A percentile compares a stretch with the other conserved stretches of the same genome.
These are phyloP conservation scores for Peribatodes rhomboidaria DNA, from an alignment of 2,888 invertebrate species.

Conservation along the genomic window DNA sequence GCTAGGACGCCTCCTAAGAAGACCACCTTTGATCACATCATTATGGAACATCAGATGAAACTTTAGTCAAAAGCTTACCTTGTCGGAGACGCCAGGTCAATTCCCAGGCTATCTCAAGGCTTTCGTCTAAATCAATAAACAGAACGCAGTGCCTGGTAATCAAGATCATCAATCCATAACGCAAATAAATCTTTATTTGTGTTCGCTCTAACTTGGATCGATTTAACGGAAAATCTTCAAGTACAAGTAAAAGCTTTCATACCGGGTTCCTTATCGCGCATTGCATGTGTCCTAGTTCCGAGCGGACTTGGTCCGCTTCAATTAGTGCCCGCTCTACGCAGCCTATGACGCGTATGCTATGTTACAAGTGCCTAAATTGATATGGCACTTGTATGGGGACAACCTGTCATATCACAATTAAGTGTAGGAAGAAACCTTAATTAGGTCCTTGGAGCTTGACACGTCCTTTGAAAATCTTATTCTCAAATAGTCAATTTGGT, in stretches of 20 bases:
- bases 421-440: slow-evolving; percentile 13
- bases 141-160: background rate
- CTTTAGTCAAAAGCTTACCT: too few relatives aligned
- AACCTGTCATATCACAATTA: slow-evolving; percentile 36
- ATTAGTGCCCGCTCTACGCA: slow-evolving; percentile 51
- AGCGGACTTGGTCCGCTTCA: slow-evolving; percentile 51
- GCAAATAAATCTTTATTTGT: slow-evolving; percentile 29
- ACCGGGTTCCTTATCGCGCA: slow-evolving; percentile 51
- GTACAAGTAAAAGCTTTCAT: slow-evolving; percentile 45
- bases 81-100: too few relatives aligned
- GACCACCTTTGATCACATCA: too few relatives aligned
- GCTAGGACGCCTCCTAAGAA: too few relatives aligned
- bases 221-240: slow-evolving; percentile 44
- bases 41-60: too few relatives aligned
- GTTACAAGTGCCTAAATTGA: slow-evolving; percentile 15
- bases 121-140: background rate
- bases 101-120: too few relatives aligned
- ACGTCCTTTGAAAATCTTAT: background rate
- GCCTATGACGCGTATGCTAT: slow-evolving; percentile 14
- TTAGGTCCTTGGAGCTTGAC: background rate
- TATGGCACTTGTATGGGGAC: slow-evolving; percentile 23
- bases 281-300: slow-evolving; percentile 57
- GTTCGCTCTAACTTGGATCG: slow-evolving; percentile 24
- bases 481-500: background rate
- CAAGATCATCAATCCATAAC: slow-evolving; percentile 17